Evolutionary conservation across 2,888 invertebrate species (phyloP).

Genomic region (Heteromyza rotundicornis): DNA sequence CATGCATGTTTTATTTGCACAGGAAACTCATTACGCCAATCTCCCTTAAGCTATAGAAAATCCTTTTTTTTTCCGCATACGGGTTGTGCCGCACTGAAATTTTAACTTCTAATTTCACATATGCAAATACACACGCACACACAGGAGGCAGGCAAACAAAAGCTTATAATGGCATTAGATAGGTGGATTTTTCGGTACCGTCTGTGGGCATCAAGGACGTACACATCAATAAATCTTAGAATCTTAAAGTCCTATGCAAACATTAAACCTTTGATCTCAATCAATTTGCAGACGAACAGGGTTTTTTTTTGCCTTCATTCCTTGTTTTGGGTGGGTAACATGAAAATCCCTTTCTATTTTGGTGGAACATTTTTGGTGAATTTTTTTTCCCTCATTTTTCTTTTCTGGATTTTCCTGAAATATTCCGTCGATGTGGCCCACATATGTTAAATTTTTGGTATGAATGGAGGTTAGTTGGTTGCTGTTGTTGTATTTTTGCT

Average conservation of each 20-base stretch:
- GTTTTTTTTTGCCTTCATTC: too few relatives aligned
- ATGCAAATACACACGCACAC: constrained; percentile 11
- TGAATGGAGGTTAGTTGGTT: neutral
- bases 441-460: neutral
- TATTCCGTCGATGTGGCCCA: neutral
- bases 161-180: constrained; percentile 9
- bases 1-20: constrained; percentile 43
- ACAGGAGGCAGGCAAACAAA: neutral
- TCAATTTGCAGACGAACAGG: constrained; percentile 27
- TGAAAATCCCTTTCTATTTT: neutral
- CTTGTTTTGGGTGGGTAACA: neutral
- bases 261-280: constrained; percentile 37
- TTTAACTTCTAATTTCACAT: constrained; percentile 28
- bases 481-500: neutral
- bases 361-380: neutral
- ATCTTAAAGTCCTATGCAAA: constrained; percentile 40
- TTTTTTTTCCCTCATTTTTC: neutral
- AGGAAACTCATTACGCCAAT: constrained; percentile 53
- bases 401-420: neutral
- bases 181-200: neutral
- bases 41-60: constrained; percentile 46
- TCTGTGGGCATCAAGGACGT: constrained; percentile 7
- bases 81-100: too few relatives aligned
- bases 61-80: constrained; percentile 38
- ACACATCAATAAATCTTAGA: constrained; percentile 38